Base-by-base conservation (phyloP, 1,140 invertebrate species). In the Coelopa frigida region DNA sequence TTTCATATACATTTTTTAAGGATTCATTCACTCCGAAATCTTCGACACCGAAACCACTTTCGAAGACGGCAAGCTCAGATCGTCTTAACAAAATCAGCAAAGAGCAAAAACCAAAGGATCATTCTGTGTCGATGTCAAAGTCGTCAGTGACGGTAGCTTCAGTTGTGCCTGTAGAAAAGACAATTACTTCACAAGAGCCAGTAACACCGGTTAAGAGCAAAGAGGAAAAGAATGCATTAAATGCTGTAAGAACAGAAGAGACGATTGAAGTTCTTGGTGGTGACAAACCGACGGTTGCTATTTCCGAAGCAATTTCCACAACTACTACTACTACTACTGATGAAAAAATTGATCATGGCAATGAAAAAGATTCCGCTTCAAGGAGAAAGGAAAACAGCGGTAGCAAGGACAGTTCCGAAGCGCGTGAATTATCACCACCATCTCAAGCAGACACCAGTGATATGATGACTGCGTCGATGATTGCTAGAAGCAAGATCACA, bases 401-500 rank as follows among this genome's bases (percentile, higher is more conserved):
- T 39, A 66, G 63, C 51, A 66, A 66, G 50, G 62, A 66, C 29
- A 63, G 61, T 40, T 66, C 63, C 4, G 60, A 60, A 48, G 62
- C 63, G 24, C 58, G 63, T 5, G 62, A 66, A 38, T 43, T 63
- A 12, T 59, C 58, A 12, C 63, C 64, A n/a, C 63, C 55, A 5
- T 22, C 24, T 15, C 37, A 46, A 32, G 36, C 12, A n/a, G 58
- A 57, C 22, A 48, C 45, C 27, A 58, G 50, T 14, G 61, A 66
- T 51, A 23, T 61, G 37, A 70, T 70, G 63, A 64, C 61, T 5
- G 59, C 65, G 43, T 87, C 85, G 5, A 82, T 85, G 80, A 81
- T 81, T 51, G 78, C 79, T 2, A 84, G 82, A 48, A 59, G 51
- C 33, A 64, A 67, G 37, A 90, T 92, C 51, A 87, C 83, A 6